These are phyloP conservation scores for Drosophila kikkawai DNA, from an alignment of 1,140 invertebrate species.

Conservation along the genomic window DNA sequence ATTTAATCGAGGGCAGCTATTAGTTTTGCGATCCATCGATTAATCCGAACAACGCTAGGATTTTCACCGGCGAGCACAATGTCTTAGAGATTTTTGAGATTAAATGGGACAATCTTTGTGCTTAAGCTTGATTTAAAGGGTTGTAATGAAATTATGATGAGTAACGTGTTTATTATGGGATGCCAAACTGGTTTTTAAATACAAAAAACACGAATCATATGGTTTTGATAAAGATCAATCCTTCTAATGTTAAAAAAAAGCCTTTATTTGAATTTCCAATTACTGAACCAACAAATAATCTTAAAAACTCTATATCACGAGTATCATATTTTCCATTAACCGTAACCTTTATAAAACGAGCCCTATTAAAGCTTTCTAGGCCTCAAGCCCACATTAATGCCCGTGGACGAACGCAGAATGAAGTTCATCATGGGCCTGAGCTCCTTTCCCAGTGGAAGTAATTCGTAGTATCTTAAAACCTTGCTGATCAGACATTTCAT, in stretches of 20 bases:
- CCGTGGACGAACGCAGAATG: slow-evolving; percentile 54
- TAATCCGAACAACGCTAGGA: too few relatives aligned
- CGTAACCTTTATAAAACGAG: background rate
- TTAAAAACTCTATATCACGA: slow-evolving; percentile 23
- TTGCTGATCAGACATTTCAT: slow-evolving; percentile 89
- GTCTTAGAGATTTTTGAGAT: background rate
- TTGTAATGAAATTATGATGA: slow-evolving; percentile 36
- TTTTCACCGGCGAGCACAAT: too few relatives aligned
- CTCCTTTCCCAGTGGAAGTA: slow-evolving; percentile 57
- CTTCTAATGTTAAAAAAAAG: too few relatives aligned
- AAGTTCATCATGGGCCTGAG: slow-evolving; percentile 66
- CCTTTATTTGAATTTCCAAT: background rate
- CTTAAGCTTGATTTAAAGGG: background rate
- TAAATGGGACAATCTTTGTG: slow-evolving; percentile 23
- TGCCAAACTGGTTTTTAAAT: background rate
- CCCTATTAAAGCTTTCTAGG: slow-evolving; percentile 28
- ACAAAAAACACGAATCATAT: too few relatives aligned
- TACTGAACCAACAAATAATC: slow-evolving; percentile 7
- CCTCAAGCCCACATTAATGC: slow-evolving; percentile 52
- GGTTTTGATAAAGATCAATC: too few relatives aligned
- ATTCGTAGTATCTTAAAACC: slow-evolving; percentile 88
- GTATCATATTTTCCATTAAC: background rate
- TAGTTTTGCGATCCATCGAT: background rate
- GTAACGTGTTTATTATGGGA: slow-evolving; percentile 32
- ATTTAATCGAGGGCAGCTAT: background rate